Base-by-base conservation (phyloP, 2,113 vertebrate species). In the Syngnathoides biaculeatus region DNA sequence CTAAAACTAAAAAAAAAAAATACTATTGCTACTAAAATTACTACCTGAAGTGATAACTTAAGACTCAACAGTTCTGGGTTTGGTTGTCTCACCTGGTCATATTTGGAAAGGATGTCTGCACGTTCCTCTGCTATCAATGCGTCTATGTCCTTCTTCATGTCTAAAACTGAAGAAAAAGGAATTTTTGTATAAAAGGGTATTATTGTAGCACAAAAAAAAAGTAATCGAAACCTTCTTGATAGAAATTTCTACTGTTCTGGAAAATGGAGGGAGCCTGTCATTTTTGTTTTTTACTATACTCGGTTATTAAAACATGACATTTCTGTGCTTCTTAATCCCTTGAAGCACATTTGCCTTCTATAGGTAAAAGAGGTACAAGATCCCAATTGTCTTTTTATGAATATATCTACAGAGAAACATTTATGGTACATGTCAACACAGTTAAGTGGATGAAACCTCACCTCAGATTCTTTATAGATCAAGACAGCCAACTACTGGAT, bases 111-210 rank as follows among this genome's bases (percentile, higher is more conserved):
- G 65, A 96, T 95, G 62, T 96, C 95, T 47, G 92, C 89, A 59
- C 93, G 93, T 90, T 97, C 95, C 85, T 94, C 92, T 84, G 92
- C 90, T 92, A 95, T 94, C 89, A 95, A 72, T 43, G 90, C 83
- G 48, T 95, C 94, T 68, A 96, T 91, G 73, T 97, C 95, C 85
- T 96, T 97, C 94, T 95, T 96, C 95, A 96, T 97, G 90, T 94
- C 94, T 92, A 90, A 92, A 93, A 87, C 94, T 97, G 88, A 3
- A 20, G 3, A 17, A 17, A n/a, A 2, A 12, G 11, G 22, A 12
- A 20, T 12, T 1, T 38, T 59, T 20, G 10, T 38, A 52, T 22
- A 1, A 52, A 6, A 35, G 30, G 30, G 1, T 35, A 35, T 35
- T 35, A 10, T 47, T 47, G 45, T 6, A 47, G 3, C 45, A 47